These are phyloP conservation scores for Teinopalpus imperialis DNA, from an alignment of 2,888 invertebrate genomes.

Conservation along the genomic window DNA sequence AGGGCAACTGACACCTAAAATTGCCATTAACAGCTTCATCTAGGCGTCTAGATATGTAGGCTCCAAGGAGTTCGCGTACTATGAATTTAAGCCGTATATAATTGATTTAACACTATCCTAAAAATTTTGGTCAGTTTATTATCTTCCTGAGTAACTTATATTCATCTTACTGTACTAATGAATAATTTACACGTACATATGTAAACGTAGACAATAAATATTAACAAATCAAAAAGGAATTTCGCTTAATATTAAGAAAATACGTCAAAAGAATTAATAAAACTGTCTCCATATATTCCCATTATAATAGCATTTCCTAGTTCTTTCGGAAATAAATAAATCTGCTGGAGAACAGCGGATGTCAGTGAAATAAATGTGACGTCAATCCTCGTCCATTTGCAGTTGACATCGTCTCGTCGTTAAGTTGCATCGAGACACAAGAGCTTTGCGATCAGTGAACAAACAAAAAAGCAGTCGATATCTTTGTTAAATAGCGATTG, in stretches of 20 bases:
- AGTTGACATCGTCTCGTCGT: slow-evolving; percentile 52
- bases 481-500: too few species aligned
- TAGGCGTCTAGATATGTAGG: too few species aligned
- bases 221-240: slow-evolving; percentile 2
- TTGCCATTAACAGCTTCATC: too few species aligned
- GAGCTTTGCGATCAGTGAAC: slow-evolving; percentile 20
- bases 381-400: slow-evolving; percentile 74
- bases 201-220: background rate
- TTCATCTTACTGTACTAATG: too few species aligned
- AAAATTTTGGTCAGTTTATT: too few species aligned
- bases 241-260: slow-evolving; percentile 1
- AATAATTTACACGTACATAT: too few species aligned
- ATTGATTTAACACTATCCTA: too few species aligned
- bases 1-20: too few species aligned
- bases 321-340: slow-evolving; percentile 71
- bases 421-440: slow-evolving; percentile 47
- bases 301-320: slow-evolving; percentile 63
- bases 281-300: slow-evolving; percentile 19
- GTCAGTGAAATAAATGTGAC: slow-evolving; percentile 73
- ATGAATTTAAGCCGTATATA: too few species aligned
- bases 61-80: too few species aligned
- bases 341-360: slow-evolving; percentile 65
- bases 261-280: slow-evolving; percentile 20
- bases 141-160: too few species aligned
- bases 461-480: too few species aligned